Base-by-base conservation (phyloP, 2,797 vertebrate species). In the Chromobotia macracanthus region DNA sequence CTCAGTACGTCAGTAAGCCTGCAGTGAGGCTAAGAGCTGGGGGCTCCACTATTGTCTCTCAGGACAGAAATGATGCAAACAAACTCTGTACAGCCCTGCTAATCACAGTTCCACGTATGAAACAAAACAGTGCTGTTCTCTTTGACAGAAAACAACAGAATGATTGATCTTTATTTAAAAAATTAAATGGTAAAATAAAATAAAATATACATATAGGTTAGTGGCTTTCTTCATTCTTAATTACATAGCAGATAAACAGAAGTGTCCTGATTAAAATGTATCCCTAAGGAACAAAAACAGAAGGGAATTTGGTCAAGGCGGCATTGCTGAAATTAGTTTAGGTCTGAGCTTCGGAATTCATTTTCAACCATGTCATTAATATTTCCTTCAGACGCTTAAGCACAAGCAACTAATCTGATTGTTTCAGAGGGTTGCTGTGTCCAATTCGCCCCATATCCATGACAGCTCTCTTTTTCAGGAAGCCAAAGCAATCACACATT, bases 1-100 rank as follows among this genome's bases (percentile, higher is more conserved):
- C 84, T 79, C 44, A 28, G 73, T 82, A 77, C 44, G 21, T 77
- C 56, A 60, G 58, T 44, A 64, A 72, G 71, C 53, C 71, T 50
- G 44, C 74, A 81, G 85, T 35, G 60, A 68, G 72, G 63, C 41
- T 46, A 44, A 81, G 64, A 79, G 66, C 38, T 48, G 77, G 83
- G 77, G 25, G 77, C 79, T 79, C 79, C 60, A 67, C 73, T 46
- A 84, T 87, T 87, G 81, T 88, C 76, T 82, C 56, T 51, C 41
- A 72, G 63, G 74, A 71, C 82, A 72, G 84, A 82, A 86, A 86
- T 77, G 76, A 86, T 81, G 81, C 25, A 55, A 84, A 75, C 75
- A 77, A 69, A 67, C 65, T 46, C 58, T 67, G 25, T 21, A 67
- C 58, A 51, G 80, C 44, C 53, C 83, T 63, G 69, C 69, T 82